Base-by-base conservation (phyloP, 2,797 vertebrate species). In the Clarias laeviceps region DNA sequence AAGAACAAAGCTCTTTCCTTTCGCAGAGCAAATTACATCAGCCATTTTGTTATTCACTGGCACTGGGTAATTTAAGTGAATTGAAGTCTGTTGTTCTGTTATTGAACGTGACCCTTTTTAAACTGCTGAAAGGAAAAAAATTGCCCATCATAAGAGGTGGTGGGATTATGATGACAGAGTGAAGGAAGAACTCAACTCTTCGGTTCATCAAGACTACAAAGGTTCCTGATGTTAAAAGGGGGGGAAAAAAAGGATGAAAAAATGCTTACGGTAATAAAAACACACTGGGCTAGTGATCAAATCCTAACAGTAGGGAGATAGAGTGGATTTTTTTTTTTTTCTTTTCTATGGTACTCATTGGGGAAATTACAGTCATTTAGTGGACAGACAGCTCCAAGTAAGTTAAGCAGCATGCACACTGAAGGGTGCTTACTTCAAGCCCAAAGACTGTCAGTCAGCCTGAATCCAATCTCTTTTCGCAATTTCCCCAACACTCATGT, bases 291-390 rank as follows among this genome's bases (percentile, higher is more conserved):
- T 64, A 59, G 34, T n/a, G 37, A 22, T 59, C 54, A 86, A 27
- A 29, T 6, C 54, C 22, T 72, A 72, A 72, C 74, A 61, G 84
- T 61, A 57, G 69, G 45, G 61, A 80, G 78, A 84, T 76, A 73
- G 62, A 82, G 37, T 29, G 57, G 68, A 54, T 66, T n/a, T 57
- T 57, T 74, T 76, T 29, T 2, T 15, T 45, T 45, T 65, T 18
- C 56, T 37, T 74, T 76, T 56, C 5, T 8, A 4, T 56, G 72
- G 62, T 56, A 56, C 81, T 83, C 82, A 66, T 87, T 83, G 77
- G 88, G 86, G 82, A 85, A 90, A 87, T 92, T 64, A 78, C 72
- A 32, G 72, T 84, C 87, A 87, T 88, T 93, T 90, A 87, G 85
- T 15, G 62, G 56, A 85, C 74, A 77, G 84, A 50, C 61, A 82